Evolutionary conservation across 2,113 vertebrate species (phyloP), one percentile per base, ranked within the genome.

Genomic region (Mohoua ochrocephala): DNA sequence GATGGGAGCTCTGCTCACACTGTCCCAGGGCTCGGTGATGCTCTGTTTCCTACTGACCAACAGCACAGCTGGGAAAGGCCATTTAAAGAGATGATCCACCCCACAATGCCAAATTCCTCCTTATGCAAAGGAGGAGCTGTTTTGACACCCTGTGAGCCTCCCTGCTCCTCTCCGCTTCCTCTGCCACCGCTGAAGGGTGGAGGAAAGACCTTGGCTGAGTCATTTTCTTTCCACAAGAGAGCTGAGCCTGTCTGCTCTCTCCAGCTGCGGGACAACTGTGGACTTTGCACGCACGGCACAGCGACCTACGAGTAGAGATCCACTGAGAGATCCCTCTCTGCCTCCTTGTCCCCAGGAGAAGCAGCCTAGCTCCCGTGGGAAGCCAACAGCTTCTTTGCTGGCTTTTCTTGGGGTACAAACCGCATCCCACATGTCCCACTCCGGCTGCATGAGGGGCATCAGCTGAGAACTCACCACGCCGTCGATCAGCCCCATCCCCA

Each of bases 401-500:
- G 15, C 16, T 94, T 78, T 60, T 27, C 35, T 9, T 27, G 35
- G 35, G n/a, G 7, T 37, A 26, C 7, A 26, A 87, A 52, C 39
- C 24, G 9, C 2, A 0, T 52, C 24, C 64, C 26, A 2, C 12
- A 0, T 1, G 21, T 59, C 42, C 68, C 54, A 8, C 16, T 5
- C 7, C 57, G 45, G 68, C 27, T 24, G 11, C 2, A 1, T 8
- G 31, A 44, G 39, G 21, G 19, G 7, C 45, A 65, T 1, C 41
- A 27, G 78, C 28, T 7, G 47, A 9, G 30, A 24, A 98, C 99
- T 99, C 96, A 99, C 99, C 98, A 99, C 97, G 35, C 99, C 99
- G 0, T 99, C 99, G 0, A 99, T 99, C 86, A 99, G 98, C 96
- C 99, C 99, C 99, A 99, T 99, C 18, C 99, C 99, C 87, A 99